Evolutionary conservation across 2,797 vertebrate genomes (phyloP).

Genomic region (Phylloscopus collybita): DNA sequence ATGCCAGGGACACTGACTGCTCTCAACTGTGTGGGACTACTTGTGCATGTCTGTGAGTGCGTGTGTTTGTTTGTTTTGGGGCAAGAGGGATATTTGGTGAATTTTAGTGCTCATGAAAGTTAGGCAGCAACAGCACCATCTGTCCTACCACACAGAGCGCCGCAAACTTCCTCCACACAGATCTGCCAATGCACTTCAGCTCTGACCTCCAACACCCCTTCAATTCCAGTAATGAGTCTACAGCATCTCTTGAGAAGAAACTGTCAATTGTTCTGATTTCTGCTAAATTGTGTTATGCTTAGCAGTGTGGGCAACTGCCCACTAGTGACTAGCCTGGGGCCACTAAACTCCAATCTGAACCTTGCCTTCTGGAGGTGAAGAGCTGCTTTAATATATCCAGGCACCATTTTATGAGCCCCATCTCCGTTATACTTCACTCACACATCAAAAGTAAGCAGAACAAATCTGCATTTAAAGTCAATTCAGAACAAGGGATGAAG

Average conservation of each 20-base stretch:
- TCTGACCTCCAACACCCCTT: conserved; percentile 71
- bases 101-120: conserved; percentile 47
- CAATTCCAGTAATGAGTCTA: conserved; percentile 70
- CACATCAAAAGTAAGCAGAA: background rate
- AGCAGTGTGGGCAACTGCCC: conserved; percentile 23
- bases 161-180: conserved; percentile 38
- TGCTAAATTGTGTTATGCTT: conserved; percentile 44
- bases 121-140: conserved; percentile 64
- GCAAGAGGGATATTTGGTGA: conserved; percentile 54
- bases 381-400: conserved; percentile 24
- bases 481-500: background rate
- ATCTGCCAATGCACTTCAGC: conserved; percentile 63
- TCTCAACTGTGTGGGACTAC: conserved; percentile 66
- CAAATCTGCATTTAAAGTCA: background rate
- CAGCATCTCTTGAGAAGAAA: conserved; percentile 62
- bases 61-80: conserved; percentile 58
- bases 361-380: conserved; percentile 58
- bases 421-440: background rate
- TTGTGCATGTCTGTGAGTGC: background rate
- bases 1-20: conserved; percentile 65
- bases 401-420: conserved; percentile 12
- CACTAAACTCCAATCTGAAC: conserved; percentile 31
- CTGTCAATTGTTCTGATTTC: conserved; percentile 67
- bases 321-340: background rate
- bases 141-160: conserved; percentile 41